A percentile compares a stretch with the other conserved stretches of the same genome.
These are phyloP conservation scores for Eucidaris tribuloides DNA, from an alignment of 35 echinoderm and acorn worm species.

Conservation along the genomic window DNA sequence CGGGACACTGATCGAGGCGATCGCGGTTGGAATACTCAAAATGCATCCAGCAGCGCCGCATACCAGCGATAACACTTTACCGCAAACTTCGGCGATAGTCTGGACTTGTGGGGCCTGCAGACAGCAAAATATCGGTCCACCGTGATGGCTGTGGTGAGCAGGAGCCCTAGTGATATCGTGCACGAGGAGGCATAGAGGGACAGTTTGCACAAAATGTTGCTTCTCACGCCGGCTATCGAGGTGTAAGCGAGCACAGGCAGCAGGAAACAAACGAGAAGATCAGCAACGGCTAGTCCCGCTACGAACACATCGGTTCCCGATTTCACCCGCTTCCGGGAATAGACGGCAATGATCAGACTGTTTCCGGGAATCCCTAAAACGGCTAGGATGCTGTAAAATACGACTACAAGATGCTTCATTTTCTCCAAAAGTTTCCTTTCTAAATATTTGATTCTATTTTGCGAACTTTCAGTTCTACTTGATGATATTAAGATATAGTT, in stretches of 20 bases:
- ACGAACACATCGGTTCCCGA: constrained; percentile 50
- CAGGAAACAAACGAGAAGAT: constrained; percentile 40
- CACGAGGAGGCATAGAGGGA: neutral
- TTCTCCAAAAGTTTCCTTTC: too few relatives aligned
- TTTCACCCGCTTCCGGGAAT: neutral
- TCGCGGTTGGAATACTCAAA: neutral
- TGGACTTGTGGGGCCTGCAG: constrained; percentile 42
- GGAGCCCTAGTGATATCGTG: neutral
- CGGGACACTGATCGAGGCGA: too few relatives aligned
- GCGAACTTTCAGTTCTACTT: too few relatives aligned
- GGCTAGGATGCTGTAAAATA: constrained; percentile 19
- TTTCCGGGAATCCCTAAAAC: constrained; percentile 26
- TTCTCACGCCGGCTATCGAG: neutral
- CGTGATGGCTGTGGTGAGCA: constrained; percentile 30
- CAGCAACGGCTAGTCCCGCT: constrained; percentile 26
- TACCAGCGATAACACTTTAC: neutral
- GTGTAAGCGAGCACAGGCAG: too few relatives aligned
- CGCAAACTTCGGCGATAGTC: neutral
- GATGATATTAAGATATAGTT: too few relatives aligned
- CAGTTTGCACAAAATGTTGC: constrained; percentile 20
- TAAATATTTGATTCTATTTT: too few relatives aligned
- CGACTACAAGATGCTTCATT: too few relatives aligned
- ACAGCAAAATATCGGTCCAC: constrained; percentile 44
- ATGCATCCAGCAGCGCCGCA: neutral
- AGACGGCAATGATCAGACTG: constrained; percentile 21